These are phyloP conservation scores for Salticus scenicus DNA, from an alignment of 2,888 invertebrate species.

Conservation along the genomic window DNA sequence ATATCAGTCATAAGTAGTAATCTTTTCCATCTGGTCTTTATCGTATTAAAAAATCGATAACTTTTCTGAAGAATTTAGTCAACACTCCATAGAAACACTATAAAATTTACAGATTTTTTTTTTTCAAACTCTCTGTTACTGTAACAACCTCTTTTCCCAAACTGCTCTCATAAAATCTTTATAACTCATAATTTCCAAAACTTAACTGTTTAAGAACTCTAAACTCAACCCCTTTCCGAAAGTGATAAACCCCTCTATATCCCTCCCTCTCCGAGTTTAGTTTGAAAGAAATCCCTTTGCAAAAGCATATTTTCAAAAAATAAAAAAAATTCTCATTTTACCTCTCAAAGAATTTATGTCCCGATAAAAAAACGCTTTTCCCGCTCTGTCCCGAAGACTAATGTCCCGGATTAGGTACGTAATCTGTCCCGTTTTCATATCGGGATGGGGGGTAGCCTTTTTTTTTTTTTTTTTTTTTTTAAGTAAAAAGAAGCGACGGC, in stretches of 20 bases:
- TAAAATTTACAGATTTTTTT: background rate
- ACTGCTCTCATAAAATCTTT: constrained; percentile 1
- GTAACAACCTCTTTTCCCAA: background rate
- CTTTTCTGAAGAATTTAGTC: no score
- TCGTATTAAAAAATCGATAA: no score
- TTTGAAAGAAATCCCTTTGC: constrained; percentile 1
- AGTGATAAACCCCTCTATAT: background rate
- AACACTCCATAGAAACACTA: background rate
- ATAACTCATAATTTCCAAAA: constrained; percentile 8
- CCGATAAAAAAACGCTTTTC: constrained; percentile 48
- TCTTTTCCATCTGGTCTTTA: no score
- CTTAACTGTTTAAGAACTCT: background rate
- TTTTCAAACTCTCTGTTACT: background rate
- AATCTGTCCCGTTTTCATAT: constrained; percentile 68
- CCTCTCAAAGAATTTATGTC: constrained; percentile 55
- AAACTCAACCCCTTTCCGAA: background rate
- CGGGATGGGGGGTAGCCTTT: constrained; percentile 16
- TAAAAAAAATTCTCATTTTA: constrained; percentile 3
- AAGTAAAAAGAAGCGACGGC: constrained; percentile 22
- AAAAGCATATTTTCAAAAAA: background rate
- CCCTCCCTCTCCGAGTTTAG: background rate
- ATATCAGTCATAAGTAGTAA: no score
- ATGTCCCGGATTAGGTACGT: constrained; percentile 62
- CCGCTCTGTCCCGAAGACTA: constrained; percentile 47
- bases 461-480: constrained; percentile 18